Conservation (phyloP, 2,797 vertebrate genomes). For the Hyperoplus immaculatus region DNA sequence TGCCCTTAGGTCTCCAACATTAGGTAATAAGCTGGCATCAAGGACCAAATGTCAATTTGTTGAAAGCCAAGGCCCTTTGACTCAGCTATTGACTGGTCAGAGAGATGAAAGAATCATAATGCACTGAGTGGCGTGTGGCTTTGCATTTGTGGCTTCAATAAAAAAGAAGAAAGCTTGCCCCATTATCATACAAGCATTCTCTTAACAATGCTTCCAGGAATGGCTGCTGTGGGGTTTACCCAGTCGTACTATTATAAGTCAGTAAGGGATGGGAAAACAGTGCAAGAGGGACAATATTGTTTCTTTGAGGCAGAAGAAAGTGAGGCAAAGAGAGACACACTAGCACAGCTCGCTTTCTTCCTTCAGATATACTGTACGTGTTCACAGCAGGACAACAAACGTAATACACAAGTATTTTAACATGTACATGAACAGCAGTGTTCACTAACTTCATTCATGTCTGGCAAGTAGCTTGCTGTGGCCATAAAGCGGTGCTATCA, state of each 20-base stretch:
- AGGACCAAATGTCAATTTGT: conserved; percentile 25
- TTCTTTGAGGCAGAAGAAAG: background rate
- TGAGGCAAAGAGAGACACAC: background rate
- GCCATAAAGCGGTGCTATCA: background rate
- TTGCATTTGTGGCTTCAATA: conserved; percentile 14
- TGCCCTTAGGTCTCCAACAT: conserved; percentile 21
- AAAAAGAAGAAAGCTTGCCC: background rate
- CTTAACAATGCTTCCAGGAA: background rate
- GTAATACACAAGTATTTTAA: too few relatives aligned
- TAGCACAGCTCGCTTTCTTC: background rate
- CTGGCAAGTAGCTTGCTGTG: background rate
- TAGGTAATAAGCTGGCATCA: conserved; percentile 42
- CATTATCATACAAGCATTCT: conserved; percentile 1
- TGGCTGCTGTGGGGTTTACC: background rate
- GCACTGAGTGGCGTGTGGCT: conserved; percentile 17
- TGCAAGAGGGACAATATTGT: background rate
- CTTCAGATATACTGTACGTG: background rate
- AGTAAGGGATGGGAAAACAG: background rate
- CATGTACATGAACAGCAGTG: too few relatives aligned
- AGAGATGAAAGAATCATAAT: conserved; percentile 16
- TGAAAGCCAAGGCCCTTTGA: conserved; percentile 37
- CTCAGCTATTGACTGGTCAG: conserved; percentile 28
- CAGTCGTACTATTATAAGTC: background rate
- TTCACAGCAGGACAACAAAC: background rate
- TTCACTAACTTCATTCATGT: background rate